phyloP scores from a whole-genome alignment of 1,140 invertebrate species.

The Thaumatotibia leucotreta region DNA sequence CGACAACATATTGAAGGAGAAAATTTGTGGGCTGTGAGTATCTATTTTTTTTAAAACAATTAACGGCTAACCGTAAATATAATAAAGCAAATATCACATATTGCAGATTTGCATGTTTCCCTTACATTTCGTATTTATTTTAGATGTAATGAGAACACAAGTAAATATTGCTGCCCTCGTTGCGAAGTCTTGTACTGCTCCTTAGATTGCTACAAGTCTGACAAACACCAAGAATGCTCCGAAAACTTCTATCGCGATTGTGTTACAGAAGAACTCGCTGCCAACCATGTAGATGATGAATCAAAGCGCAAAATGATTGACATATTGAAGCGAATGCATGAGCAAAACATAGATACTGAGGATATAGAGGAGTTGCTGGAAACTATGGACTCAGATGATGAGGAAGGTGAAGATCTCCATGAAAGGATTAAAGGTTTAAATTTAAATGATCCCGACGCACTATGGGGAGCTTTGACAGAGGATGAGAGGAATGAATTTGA shows the following conservation, averaged over 20 bases:
- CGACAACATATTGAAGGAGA: conserved; percentile 16
- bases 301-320: conserved; percentile 83
- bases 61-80: too few relatives aligned
- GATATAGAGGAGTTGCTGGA: conserved; percentile 24
- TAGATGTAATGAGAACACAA: conserved; percentile 79
- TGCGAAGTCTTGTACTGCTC: conserved; percentile 92
- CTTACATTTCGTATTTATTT: conserved; percentile 30
- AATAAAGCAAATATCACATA: too few relatives aligned
- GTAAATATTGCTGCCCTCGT: conserved; percentile 89
- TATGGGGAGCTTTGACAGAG: conserved; percentile 83
- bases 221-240: conserved; percentile 86
- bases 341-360: conserved; percentile 31
- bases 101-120: neutral
- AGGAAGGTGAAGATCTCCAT: conserved; percentile 78
- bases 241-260: conserved; percentile 92
- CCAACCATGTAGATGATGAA: conserved; percentile 68
- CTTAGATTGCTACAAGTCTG: conserved; percentile 87
- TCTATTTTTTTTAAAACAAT: neutral
- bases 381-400: conserved; percentile 80
- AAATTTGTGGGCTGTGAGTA: conserved; percentile 51
- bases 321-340: conserved; percentile 80
- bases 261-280: conserved; percentile 84
- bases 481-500: conserved; percentile 85
- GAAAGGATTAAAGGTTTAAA: conserved; percentile 81
- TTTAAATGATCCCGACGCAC: conserved; percentile 82